Evolutionary conservation across 1,140 invertebrate species (phyloP).

Genomic region (Aphis craccivora): DNA sequence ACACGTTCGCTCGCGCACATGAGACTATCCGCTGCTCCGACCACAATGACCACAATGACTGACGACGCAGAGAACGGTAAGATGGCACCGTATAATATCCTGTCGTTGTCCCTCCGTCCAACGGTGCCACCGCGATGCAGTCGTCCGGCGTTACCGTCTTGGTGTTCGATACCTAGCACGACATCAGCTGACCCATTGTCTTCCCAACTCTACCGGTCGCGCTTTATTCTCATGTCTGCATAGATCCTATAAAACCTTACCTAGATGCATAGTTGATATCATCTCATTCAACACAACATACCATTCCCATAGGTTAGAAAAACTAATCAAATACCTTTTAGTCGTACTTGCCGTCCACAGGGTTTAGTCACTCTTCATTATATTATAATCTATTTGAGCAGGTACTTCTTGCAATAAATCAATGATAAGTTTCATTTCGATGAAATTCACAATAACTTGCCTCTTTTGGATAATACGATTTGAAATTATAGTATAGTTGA

Average conservation of each 20-base stretch:
- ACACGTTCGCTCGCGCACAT: slow-evolving; percentile 3
- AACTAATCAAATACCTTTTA: background rate
- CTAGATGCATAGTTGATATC: background rate
- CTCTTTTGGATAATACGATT: background rate
- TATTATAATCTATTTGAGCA: background rate
- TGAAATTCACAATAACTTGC: background rate
- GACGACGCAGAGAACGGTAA: slow-evolving; percentile 35
- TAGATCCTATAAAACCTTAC: background rate
- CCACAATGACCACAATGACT: background rate
- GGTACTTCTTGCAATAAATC: background rate
- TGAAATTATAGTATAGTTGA: background rate
- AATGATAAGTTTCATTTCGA: background rate
- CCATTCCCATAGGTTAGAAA: background rate
- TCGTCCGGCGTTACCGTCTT: background rate
- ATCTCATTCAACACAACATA: background rate
- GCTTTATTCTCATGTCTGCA: background rate
- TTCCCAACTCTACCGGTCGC: background rate
- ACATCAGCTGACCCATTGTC: no score
- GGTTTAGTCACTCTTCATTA: background rate
- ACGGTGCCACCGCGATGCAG: background rate
- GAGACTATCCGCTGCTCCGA: background rate
- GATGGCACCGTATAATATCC: background rate
- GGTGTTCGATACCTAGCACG: no score
- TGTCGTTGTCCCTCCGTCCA: background rate
- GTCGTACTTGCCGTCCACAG: background rate